phyloP scores from a whole-genome alignment of 2,888 invertebrate species.

The Tanytarsus gracilentus region DNA sequence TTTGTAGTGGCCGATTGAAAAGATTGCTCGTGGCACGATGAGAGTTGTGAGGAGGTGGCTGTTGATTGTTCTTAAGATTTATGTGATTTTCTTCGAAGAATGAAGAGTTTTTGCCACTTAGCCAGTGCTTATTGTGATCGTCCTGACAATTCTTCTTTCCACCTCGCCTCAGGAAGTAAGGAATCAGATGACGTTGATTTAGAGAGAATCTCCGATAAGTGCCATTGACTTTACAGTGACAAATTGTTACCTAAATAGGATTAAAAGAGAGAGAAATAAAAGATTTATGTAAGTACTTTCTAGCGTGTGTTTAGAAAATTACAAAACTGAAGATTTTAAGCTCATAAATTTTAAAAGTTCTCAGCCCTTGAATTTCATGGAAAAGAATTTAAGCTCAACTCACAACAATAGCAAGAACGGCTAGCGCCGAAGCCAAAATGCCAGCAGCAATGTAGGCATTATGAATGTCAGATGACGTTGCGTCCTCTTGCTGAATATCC shows the following conservation, averaged over 20 bases:
- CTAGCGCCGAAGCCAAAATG: conserved; percentile 63
- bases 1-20: conserved; percentile 47
- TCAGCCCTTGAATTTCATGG: conserved; percentile 28
- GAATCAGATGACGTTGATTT: conserved; percentile 47
- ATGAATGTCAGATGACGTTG: conserved; percentile 49
- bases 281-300: conserved; percentile 4
- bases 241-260: conserved; percentile 56
- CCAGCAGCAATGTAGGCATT: conserved; percentile 72
- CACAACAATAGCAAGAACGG: conserved; percentile 65
- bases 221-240: conserved; percentile 70
- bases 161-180: conserved; percentile 37
- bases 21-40: conserved; percentile 21
- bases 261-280: not conserved
- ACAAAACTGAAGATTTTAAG: not conserved
- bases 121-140: conserved; percentile 46
- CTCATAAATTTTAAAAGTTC: not conserved
- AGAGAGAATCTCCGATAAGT: conserved; percentile 59
- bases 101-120: conserved; percentile 48
- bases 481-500: conserved; percentile 35
- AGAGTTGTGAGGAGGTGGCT: conserved; percentile 27
- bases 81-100: conserved; percentile 25
- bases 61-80: conserved; percentile 21
- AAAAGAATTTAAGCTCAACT: conserved; percentile 37
- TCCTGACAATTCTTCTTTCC: conserved; percentile 36
- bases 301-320: not conserved